These are phyloP conservation scores for Brachirus orientalis DNA, from an alignment of 2,113 vertebrate genomes.

Conservation along the genomic window DNA sequence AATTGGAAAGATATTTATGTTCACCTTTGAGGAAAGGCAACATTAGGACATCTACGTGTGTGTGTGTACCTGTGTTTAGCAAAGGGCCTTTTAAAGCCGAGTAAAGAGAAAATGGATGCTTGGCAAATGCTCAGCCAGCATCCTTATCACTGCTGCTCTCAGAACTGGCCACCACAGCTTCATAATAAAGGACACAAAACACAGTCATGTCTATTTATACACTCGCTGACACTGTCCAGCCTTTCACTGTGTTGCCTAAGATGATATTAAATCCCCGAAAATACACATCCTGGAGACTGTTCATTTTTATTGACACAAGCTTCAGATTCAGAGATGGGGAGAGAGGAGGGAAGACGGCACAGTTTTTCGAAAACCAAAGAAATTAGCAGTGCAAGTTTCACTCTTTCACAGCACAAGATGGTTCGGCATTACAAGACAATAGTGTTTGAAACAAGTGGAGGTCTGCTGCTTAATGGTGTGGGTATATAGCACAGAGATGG, in stretches of 20 bases:
- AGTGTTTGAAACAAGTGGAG: constrained; percentile 44
- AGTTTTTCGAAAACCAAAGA: neutral
- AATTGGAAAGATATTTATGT: constrained; percentile 49
- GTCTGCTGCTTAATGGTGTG: constrained; percentile 55
- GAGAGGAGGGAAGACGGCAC: neutral
- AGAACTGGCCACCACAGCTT: constrained; percentile 56
- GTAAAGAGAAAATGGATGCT: constrained; percentile 66
- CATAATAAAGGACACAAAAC: constrained; percentile 58
- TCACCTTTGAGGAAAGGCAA: constrained; percentile 44
- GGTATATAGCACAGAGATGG: constrained; percentile 26
- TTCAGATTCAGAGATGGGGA: constrained; percentile 14
- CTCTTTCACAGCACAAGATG: constrained; percentile 16
- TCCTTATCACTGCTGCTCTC: constrained; percentile 63
- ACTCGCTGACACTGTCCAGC: constrained; percentile 36
- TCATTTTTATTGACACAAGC: constrained; percentile 4
- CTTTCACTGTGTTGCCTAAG: constrained; percentile 18
- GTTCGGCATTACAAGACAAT: constrained; percentile 3
- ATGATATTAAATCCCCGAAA: constrained; percentile 33
- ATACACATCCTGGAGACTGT: neutral
- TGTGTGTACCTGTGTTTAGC: constrained; percentile 29
- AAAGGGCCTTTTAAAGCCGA: constrained; percentile 50
- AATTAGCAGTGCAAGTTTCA: constrained; percentile 6
- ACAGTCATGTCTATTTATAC: constrained; percentile 53
- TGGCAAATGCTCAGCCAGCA: constrained; percentile 56
- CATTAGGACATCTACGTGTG: constrained; percentile 45